Evolutionary conservation across 1,140 invertebrate species (phyloP).

Genomic region (Pararge aegeria): DNA sequence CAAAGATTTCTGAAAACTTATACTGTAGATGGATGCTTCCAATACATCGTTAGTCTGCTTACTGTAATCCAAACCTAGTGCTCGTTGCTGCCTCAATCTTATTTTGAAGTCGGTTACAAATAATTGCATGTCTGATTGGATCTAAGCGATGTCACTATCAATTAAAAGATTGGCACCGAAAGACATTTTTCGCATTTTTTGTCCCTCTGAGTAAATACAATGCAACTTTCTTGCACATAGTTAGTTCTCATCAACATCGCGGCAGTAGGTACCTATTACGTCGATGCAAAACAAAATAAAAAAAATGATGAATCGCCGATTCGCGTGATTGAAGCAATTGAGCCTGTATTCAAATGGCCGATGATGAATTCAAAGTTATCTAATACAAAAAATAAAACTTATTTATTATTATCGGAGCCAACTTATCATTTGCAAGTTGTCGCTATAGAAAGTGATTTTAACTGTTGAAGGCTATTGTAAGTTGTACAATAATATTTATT

Average conservation of each 20-base stretch:
- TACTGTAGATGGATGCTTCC: too few species aligned
- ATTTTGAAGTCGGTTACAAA: too few species aligned
- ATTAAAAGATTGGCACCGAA: background rate
- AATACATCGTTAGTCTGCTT: too few species aligned
- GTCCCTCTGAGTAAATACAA: constrained; percentile 12
- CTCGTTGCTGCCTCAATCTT: too few species aligned
- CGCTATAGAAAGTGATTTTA: background rate
- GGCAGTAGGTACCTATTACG: constrained; percentile 10
- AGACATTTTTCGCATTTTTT: constrained; percentile 3
- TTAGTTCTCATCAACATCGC: constrained; percentile 25
- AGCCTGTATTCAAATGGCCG: constrained; percentile 44
- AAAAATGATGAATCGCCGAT: constrained; percentile 42
- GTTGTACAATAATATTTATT: background rate
- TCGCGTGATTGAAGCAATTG: constrained; percentile 55
- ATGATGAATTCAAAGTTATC: constrained; percentile 34
- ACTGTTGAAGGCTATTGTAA: background rate
- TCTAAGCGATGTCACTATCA: too few species aligned
- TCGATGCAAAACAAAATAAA: constrained; percentile 30
- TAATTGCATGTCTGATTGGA: too few species aligned
- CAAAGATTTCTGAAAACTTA: too few species aligned
- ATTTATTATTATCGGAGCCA: background rate
- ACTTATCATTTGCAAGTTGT: background rate
- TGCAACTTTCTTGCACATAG: constrained; percentile 20
- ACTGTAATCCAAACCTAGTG: too few species aligned
- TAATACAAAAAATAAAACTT: constrained; percentile 17